Percentiles rank a stretch among this genome's conserved stretches.
Conservation (phyloP, 1,140 invertebrate species). For the Cherax destructor region DNA sequence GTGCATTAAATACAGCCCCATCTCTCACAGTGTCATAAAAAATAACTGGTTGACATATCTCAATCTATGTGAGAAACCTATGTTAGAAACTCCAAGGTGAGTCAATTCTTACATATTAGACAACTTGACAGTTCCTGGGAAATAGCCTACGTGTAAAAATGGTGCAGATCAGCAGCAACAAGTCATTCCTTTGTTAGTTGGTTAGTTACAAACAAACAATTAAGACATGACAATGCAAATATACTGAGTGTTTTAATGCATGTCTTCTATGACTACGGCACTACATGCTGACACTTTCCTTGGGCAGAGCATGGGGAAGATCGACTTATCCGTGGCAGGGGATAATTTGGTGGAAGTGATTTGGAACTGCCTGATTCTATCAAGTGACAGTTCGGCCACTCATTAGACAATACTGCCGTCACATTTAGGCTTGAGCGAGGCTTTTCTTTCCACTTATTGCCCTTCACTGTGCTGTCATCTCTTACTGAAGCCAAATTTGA, state of each 20-base stretch:
- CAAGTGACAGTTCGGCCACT: background rate
- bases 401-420: background rate
- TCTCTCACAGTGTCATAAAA: too few relatives aligned
- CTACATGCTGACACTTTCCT: background rate
- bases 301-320: background rate
- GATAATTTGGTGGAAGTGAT: constrained; percentile 5
- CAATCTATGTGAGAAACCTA: too few relatives aligned
- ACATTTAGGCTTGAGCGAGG: background rate
- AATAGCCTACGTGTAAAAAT: too few relatives aligned
- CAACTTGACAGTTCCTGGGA: too few relatives aligned
- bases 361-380: background rate
- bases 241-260: background rate
- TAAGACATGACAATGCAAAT: background rate
- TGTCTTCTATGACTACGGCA: background rate
- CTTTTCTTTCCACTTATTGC: constrained; percentile 7
- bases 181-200: background rate
- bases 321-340: background rate
- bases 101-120: too few relatives aligned
- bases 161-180: too few relatives aligned
- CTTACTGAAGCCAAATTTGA: background rate
- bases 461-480: constrained; percentile 9
- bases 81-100: too few relatives aligned
- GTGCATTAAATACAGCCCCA: too few relatives aligned
- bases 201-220: background rate
- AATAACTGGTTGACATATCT: too few relatives aligned